Evolutionary conservation across 2,113 vertebrate species (phyloP).

Genomic region (Myrmecobius fasciatus): DNA sequence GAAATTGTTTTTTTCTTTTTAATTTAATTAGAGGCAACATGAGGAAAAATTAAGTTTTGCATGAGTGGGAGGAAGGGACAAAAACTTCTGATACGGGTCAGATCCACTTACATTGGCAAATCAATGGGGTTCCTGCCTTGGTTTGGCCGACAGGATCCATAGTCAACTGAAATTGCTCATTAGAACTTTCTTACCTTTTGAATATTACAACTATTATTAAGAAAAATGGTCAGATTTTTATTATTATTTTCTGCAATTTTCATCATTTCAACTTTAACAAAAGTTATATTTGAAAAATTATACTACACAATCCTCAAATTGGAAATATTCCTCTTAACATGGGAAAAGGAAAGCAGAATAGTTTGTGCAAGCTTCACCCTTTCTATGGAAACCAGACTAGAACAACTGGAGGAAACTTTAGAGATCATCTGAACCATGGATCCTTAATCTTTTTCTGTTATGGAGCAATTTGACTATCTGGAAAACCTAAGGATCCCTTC

Average conservation of each 20-base stretch:
- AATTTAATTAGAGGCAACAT: background rate
- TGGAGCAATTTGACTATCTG: background rate
- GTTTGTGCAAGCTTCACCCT: background rate
- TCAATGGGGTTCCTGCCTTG: background rate
- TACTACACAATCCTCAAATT: background rate
- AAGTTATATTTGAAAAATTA: background rate
- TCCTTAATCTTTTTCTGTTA: background rate
- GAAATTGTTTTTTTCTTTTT: background rate
- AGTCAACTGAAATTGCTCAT: background rate
- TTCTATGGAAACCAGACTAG: background rate
- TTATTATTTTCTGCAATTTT: background rate
- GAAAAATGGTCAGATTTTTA: background rate
- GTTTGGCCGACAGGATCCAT: background rate
- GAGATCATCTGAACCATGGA: background rate
- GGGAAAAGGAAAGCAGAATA: background rate
- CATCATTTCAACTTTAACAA: background rate
- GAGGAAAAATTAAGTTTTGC: background rate
- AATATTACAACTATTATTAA: background rate
- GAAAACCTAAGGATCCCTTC: background rate
- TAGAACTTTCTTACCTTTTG: background rate
- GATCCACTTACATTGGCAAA: background rate
- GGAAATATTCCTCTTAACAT: conserved; percentile 51
- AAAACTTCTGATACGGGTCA: background rate
- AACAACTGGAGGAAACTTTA: background rate
- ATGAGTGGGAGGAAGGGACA: background rate